Conservation (phyloP, 2,888 invertebrate species). For the Epistrophe eligans region DNA sequence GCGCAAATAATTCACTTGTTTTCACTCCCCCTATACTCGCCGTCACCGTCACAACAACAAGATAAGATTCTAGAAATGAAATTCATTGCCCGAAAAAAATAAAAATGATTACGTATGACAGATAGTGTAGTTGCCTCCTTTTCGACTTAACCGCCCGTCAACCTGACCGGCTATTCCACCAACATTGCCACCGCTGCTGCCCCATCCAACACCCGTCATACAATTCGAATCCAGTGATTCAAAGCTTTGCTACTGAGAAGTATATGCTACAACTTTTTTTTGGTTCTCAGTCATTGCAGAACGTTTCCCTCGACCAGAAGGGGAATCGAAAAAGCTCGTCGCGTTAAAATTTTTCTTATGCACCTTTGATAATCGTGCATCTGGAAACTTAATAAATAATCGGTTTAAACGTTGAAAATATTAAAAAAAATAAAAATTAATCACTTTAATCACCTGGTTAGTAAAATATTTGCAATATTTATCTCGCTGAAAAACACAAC, state of each 20-base stretch:
- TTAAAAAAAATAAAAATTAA: conserved; percentile 10
- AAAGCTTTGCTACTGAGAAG: conserved; percentile 58
- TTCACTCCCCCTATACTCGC: not conserved
- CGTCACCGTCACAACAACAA: conserved; percentile 18
- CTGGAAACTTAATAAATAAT: conserved; percentile 38
- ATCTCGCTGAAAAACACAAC: not conserved
- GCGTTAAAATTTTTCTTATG: conserved; percentile 56
- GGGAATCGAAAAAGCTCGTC: conserved; percentile 63
- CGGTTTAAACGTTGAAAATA: conserved; percentile 4
- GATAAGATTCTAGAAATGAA: conserved; percentile 14
- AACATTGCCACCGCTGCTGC: not conserved
- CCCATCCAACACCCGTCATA: not conserved
- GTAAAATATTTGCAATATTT: conserved; percentile 31
- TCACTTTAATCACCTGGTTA: conserved; percentile 41
- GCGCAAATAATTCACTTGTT: conserved; percentile 8
- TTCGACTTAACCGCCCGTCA: not conserved
- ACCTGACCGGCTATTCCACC: conserved; percentile 1
- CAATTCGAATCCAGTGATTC: conserved; percentile 30
- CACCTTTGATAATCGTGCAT: conserved; percentile 46
- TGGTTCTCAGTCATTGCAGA: conserved; percentile 68
- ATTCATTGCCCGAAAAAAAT: not conserved
- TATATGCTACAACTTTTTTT: conserved; percentile 52
- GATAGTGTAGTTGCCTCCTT: conserved; percentile 6
- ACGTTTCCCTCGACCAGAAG: conserved; percentile 62
- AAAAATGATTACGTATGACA: conserved; percentile 11